These are phyloP conservation scores for Chelonus insularis DNA, from an alignment of 1,140 invertebrate species.

Conservation along the genomic window DNA sequence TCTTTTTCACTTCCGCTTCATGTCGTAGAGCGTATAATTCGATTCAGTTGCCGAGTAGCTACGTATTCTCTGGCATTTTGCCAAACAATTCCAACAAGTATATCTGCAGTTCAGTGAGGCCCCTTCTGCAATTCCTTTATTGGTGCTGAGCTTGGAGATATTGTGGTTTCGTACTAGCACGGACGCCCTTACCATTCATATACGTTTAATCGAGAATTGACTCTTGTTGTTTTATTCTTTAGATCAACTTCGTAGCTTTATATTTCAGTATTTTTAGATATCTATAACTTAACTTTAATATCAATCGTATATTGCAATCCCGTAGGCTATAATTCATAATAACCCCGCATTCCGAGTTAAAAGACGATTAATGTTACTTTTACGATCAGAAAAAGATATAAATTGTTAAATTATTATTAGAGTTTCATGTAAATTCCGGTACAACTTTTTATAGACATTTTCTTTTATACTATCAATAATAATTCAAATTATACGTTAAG, in stretches of 20 bases:
- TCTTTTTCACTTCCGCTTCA: constrained; percentile 35
- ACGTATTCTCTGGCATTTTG: constrained; percentile 32
- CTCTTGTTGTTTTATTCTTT: neutral
- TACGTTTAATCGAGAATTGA: constrained; percentile 14
- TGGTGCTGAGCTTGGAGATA: constrained; percentile 14
- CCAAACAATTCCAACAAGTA: constrained; percentile 29
- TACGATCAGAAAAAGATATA: neutral
- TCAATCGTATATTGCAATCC: neutral
- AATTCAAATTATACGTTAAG: too few relatives aligned
- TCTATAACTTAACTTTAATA: neutral
- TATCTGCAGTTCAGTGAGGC: constrained; percentile 1
- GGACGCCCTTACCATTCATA: neutral
- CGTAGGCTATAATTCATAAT: neutral
- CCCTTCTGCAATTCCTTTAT: constrained; percentile 17
- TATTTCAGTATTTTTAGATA: neutral
- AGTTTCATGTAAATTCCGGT: too few relatives aligned
- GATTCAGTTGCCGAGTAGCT: constrained; percentile 34
- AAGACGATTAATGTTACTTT: neutral
- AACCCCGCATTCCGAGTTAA: neutral
- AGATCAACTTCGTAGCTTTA: neutral
- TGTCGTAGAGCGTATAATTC: constrained; percentile 34
- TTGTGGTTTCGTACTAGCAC: constrained; percentile 1
- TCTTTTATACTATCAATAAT: too few relatives aligned
- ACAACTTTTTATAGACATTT: too few relatives aligned
- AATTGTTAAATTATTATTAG: neutral